These are phyloP conservation scores for Stenichneumon culpator DNA, from an alignment of 2,888 invertebrate species.

Conservation along the genomic window DNA sequence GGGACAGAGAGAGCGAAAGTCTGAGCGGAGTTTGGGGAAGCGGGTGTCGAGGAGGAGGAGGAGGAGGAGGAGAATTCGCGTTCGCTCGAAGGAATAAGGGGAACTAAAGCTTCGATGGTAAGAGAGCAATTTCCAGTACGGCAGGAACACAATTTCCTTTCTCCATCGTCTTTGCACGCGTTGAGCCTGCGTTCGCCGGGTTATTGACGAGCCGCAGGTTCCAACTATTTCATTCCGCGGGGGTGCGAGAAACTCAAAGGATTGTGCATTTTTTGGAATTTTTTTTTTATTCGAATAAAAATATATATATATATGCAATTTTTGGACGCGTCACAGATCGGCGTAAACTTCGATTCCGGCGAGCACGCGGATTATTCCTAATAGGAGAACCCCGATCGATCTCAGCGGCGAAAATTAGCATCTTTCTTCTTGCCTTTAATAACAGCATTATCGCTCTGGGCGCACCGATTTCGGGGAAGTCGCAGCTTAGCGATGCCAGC, in stretches of 20 bases:
- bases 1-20: slow-evolving; percentile 1
- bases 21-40: slow-evolving; percentile 37
- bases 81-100: slow-evolving; percentile 17
- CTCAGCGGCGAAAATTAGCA: no score
- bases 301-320: no score
- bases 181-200: slow-evolving; percentile 4
- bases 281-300: no score
- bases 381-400: no score
- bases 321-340: no score
- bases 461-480: no score
- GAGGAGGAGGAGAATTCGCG: slow-evolving; percentile 8
- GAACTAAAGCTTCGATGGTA: slow-evolving; percentile 44
- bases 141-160: slow-evolving; percentile 62
- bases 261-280: neutral
- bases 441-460: no score
- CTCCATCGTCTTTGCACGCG: slow-evolving; percentile 15
- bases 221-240: neutral
- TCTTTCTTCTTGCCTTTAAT: no score
- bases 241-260: neutral
- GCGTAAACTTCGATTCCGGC: no score
- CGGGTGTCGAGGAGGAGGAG: slow-evolving; percentile 13
- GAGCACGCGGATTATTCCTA: no score
- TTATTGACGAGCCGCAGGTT: slow-evolving; percentile 2
- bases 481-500: no score
- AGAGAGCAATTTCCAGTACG: slow-evolving; percentile 53